Evolutionary conservation across 2,888 invertebrate species (phyloP).

Genomic region (Branchellion lobata): DNA sequence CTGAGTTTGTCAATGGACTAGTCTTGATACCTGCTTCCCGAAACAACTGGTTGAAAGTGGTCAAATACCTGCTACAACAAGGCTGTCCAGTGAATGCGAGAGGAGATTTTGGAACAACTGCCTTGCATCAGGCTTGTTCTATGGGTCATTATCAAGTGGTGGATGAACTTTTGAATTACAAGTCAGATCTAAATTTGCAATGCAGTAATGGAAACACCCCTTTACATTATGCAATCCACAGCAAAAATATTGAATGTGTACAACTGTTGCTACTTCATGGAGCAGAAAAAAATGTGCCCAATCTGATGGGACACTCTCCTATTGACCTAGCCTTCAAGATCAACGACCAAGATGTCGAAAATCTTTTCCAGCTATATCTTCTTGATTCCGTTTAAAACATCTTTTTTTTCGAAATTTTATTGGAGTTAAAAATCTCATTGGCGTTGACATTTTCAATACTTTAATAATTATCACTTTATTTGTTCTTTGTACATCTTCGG

Average conservation of each 20-base stretch:
- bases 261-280: conserved; percentile 15
- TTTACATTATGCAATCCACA: conserved; percentile 35
- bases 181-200: conserved; percentile 18
- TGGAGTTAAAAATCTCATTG: too few relatives aligned
- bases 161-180: conserved; percentile 8
- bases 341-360: conserved; percentile 22
- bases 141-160: conserved; percentile 31
- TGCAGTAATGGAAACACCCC: conserved; percentile 33
- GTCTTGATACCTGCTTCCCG: conserved; percentile 28
- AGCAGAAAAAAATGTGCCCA: conserved; percentile 10
- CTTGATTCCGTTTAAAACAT: too few relatives aligned
- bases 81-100: conserved; percentile 22
- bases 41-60: conserved; percentile 33
- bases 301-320: conserved; percentile 3
- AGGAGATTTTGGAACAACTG: conserved; percentile 27
- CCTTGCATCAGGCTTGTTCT: conserved; percentile 38
- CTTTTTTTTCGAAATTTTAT: too few relatives aligned
- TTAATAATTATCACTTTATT: too few relatives aligned
- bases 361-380: conserved; percentile 7
- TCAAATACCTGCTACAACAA: conserved; percentile 23
- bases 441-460: too few relatives aligned
- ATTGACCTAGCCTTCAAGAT: conserved; percentile 23
- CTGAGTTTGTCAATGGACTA: background rate
- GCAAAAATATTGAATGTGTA: background rate
- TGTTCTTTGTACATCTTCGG: too few relatives aligned